Evolutionary conservation across 2,888 invertebrate genomes (phyloP).

Genomic region (Ptychoptera contaminata): DNA sequence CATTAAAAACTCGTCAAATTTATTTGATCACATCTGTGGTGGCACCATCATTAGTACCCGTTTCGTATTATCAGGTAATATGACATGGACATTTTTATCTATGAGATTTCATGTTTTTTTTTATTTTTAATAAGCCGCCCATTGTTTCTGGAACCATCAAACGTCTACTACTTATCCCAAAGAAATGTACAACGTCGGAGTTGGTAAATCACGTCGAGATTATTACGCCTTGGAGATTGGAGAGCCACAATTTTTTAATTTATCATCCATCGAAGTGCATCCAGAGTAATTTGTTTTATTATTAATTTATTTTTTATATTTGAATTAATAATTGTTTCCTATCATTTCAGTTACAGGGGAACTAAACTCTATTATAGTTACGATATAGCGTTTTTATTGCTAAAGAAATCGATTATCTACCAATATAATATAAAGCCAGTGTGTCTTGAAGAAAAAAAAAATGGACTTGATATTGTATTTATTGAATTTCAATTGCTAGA

Average conservation of each 20-base stretch:
- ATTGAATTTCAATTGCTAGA: too few species aligned
- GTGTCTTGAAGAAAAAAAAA: too few species aligned
- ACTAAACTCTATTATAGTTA: too few species aligned
- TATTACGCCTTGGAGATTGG: conserved; percentile 8
- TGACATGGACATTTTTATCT: neutral
- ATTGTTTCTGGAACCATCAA: conserved; percentile 9
- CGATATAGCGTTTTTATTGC: too few species aligned
- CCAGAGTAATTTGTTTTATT: conserved; percentile 2
- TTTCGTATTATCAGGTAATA: conserved; percentile 5
- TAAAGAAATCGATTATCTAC: too few species aligned
- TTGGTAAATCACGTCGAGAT: conserved; percentile 8
- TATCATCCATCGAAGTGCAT: conserved; percentile 9
- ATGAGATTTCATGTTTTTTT: neutral
- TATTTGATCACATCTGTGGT: conserved; percentile 6
- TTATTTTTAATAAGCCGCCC: conserved; percentile 7
- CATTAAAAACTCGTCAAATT: too few species aligned
- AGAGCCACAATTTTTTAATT: conserved; percentile 8
- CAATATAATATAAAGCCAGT: too few species aligned
- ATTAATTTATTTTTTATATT: too few species aligned
- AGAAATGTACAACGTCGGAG: conserved; percentile 5
- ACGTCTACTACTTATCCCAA: neutral
- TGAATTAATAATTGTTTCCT: neutral
- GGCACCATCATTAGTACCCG: conserved; percentile 9
- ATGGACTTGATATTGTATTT: too few species aligned
- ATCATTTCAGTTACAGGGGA: neutral